phyloP scores from a whole-genome alignment of 53 echinoderm and acorn worm species.

The Holothuria leucospilota region DNA sequence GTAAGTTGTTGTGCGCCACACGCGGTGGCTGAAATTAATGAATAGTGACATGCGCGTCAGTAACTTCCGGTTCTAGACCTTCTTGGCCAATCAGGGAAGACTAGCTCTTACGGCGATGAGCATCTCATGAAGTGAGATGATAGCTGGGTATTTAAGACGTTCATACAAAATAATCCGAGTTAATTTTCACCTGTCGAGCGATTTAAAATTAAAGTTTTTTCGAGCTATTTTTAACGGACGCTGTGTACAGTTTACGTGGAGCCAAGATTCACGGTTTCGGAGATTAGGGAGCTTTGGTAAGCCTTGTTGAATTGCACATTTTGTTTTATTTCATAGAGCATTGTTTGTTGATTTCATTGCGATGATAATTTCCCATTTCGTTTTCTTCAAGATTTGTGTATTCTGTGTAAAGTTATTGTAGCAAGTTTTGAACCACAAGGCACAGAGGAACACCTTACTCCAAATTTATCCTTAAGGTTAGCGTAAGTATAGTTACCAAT shows the following conservation, averaged over 20 bases:
- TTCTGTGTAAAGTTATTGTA: too few relatives aligned
- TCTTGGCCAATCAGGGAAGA: neutral
- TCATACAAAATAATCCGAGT: conserved; percentile 26
- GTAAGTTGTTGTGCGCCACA: too few relatives aligned
- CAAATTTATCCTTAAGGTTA: too few relatives aligned
- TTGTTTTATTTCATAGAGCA: neutral
- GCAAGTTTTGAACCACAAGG: too few relatives aligned
- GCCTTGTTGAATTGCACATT: neutral
- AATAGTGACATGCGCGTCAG: conserved; percentile 3
- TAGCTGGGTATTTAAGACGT: conserved; percentile 25
- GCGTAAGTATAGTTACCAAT: too few relatives aligned
- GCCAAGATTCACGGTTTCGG: neutral
- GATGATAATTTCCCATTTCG: too few relatives aligned
- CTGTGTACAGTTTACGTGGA: too few relatives aligned
- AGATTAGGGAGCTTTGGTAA: conserved; percentile 15
- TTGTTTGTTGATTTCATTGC: too few relatives aligned
- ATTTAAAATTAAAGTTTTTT: conserved; percentile 17
- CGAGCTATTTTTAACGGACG: neutral
- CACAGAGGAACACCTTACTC: too few relatives aligned
- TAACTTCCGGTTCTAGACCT: conserved; percentile 1
- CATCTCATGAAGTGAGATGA: neutral
- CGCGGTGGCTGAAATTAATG: neutral
- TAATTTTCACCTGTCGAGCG: conserved; percentile 31
- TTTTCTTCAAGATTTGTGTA: too few relatives aligned
- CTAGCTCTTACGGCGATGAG: neutral